Evolutionary conservation across 1,140 invertebrate genomes (phyloP).

Genomic region (Leptopilina boulardi): DNA sequence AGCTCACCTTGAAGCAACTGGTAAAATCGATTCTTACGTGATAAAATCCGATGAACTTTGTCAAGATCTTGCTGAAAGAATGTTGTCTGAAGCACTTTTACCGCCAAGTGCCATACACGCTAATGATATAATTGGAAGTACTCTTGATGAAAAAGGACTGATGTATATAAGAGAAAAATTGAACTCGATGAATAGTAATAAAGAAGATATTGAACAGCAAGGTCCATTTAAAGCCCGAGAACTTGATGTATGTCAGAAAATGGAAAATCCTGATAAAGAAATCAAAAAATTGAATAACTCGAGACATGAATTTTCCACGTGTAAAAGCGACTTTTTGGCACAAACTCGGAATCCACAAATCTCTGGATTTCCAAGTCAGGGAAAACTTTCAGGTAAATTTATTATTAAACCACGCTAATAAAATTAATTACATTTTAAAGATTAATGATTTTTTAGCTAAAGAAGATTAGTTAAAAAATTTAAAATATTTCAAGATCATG

Average conservation of each 20-base stretch:
- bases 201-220: slow-evolving; percentile 29
- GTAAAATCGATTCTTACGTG: slow-evolving; percentile 36
- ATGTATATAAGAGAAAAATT: slow-evolving; percentile 68
- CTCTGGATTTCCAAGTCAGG: background rate
- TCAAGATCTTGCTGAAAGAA: slow-evolving; percentile 58
- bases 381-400: background rate
- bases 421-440: no score
- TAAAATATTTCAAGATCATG: no score
- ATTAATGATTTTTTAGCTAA: no score
- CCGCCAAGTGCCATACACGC: slow-evolving; percentile 61
- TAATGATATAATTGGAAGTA: slow-evolving; percentile 68
- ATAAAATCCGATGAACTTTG: slow-evolving; percentile 46
- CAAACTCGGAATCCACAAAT: background rate
- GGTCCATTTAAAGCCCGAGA: background rate
- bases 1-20: slow-evolving; percentile 24
- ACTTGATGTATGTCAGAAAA: background rate
- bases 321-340: background rate
- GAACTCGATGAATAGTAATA: slow-evolving; percentile 61
- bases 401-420: no score
- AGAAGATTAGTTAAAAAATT: no score
- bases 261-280: background rate
- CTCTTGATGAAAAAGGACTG: slow-evolving; percentile 62
- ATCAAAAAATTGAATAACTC: background rate
- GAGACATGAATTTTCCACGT: background rate
- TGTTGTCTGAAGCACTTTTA: slow-evolving; percentile 64